A percentile compares a stretch with the other conserved stretches of the same genome.
These are phyloP conservation scores for Leucophenga varia DNA, from an alignment of 1,140 invertebrate genomes.

Conservation along the genomic window DNA sequence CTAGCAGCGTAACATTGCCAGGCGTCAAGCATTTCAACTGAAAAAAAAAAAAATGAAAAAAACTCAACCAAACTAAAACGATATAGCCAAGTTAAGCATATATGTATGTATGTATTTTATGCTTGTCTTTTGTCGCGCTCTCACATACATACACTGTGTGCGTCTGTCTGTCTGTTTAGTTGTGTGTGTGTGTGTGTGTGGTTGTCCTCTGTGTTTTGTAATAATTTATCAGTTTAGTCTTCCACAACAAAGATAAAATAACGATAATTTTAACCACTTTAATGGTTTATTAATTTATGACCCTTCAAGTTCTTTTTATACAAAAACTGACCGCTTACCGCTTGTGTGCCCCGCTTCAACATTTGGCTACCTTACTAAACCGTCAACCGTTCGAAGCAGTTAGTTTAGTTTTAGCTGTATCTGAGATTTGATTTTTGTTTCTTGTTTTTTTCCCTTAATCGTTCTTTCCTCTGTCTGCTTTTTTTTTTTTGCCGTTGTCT, in stretches of 20 bases:
- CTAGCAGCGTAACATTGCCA: constrained; percentile 1
- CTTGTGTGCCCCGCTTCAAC: constrained; percentile 33
- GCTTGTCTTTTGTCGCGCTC: not conserved
- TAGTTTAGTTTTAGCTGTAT: constrained; percentile 35
- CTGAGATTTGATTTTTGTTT: constrained; percentile 6
- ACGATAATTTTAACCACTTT: constrained; percentile 57
- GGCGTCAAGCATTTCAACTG: too few relatives aligned
- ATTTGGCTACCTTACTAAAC: constrained; percentile 2
- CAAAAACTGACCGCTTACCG: too few relatives aligned
- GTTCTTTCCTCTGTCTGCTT: constrained; percentile 16
- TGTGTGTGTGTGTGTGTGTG: constrained; percentile 25
- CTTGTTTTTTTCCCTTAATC: constrained; percentile 4
- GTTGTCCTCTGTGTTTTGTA: constrained; percentile 49
- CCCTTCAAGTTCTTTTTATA: constrained; percentile 56
- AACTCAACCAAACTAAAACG: constrained; percentile 12
- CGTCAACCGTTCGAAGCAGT: constrained; percentile 5
- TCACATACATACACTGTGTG: too few relatives aligned
- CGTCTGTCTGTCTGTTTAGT: not conserved
- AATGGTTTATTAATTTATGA: constrained; percentile 58
- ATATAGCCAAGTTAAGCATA: constrained; percentile 8
- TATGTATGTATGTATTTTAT: too few relatives aligned
- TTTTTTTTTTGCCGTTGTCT: constrained; percentile 24
- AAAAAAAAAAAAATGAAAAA: too few relatives aligned
- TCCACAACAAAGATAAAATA: constrained; percentile 52
- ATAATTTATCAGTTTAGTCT: constrained; percentile 57